These are phyloP conservation scores for Siphamia tubifer DNA, from an alignment of 2,113 vertebrate genomes.

Conservation along the genomic window DNA sequence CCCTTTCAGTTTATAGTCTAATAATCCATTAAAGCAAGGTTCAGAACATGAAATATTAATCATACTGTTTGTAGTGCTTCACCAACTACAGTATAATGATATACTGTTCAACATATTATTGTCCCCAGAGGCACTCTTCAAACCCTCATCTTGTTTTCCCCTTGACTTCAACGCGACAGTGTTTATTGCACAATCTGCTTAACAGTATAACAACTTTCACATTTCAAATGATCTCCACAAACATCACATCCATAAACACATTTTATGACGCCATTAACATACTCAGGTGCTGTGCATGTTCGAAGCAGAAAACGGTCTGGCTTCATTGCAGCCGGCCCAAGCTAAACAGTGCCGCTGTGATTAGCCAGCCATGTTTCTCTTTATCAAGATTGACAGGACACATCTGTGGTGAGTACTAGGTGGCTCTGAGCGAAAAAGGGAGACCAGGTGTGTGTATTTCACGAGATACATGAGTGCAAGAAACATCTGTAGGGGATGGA, in stretches of 20 bases:
- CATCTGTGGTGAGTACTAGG: constrained; percentile 67
- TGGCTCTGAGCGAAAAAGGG: constrained; percentile 37
- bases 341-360: constrained; percentile 28
- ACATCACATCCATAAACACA: constrained; percentile 50
- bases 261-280: constrained; percentile 48
- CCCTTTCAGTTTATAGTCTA: constrained; percentile 17
- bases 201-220: constrained; percentile 41
- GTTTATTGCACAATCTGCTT: constrained; percentile 54
- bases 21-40: constrained; percentile 54
- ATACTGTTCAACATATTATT: constrained; percentile 35
- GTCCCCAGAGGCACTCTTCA: constrained; percentile 53
- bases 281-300: constrained; percentile 1
- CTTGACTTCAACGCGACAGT: constrained; percentile 24
- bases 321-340: not conserved
- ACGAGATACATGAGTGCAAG: constrained; percentile 45
- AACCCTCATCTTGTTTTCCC: constrained; percentile 20
- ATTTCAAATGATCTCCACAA: constrained; percentile 57
- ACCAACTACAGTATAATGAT: constrained; percentile 54
- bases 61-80: constrained; percentile 48
- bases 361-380: constrained; percentile 68
- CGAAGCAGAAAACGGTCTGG: not conserved
- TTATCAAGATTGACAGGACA: constrained; percentile 74
- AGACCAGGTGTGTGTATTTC: constrained; percentile 69
- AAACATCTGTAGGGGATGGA: constrained; percentile 59
- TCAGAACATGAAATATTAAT: constrained; percentile 62